Evolutionary conservation across 2,888 invertebrate species (phyloP).

Genomic region (Leptarthrus brevirostris): DNA sequence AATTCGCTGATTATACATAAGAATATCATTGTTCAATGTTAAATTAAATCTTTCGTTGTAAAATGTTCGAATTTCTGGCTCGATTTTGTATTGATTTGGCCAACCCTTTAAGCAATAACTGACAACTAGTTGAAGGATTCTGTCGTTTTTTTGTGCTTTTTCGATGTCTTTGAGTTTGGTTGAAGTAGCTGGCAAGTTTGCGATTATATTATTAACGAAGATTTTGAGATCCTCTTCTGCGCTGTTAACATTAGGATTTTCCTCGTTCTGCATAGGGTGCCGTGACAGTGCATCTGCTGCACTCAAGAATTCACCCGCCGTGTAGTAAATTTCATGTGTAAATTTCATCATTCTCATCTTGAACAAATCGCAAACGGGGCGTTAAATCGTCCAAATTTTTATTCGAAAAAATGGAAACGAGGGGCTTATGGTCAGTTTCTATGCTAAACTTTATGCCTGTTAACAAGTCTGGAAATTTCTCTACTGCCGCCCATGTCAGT

Average conservation of each 20-base stretch:
- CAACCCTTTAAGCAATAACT: background rate
- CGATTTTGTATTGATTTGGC: background rate
- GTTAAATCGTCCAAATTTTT: background rate
- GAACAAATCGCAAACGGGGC: background rate
- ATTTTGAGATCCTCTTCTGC: background rate
- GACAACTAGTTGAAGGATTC: background rate
- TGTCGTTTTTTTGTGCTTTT: background rate
- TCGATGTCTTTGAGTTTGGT: background rate
- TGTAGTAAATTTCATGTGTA: background rate
- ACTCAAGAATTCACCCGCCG: background rate
- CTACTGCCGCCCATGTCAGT: conserved; percentile 53
- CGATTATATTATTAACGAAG: background rate
- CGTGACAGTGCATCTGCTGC: background rate
- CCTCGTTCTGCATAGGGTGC: background rate
- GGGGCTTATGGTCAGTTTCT: conserved; percentile 54
- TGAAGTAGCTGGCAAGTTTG: background rate
- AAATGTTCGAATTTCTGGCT: too few species aligned
- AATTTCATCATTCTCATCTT: background rate
- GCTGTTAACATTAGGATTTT: background rate
- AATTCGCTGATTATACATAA: background rate
- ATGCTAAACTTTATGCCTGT: conserved; percentile 53
- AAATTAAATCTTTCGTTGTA: background rate
- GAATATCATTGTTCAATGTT: background rate
- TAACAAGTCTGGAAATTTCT: conserved; percentile 54
- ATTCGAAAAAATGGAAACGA: background rate